A percentile compares a stretch with the other conserved stretches of the same genome.
These are phyloP conservation scores for Himalopsyche phryganea DNA, from an alignment of 1,140 invertebrate genomes.

Conservation along the genomic window DNA sequence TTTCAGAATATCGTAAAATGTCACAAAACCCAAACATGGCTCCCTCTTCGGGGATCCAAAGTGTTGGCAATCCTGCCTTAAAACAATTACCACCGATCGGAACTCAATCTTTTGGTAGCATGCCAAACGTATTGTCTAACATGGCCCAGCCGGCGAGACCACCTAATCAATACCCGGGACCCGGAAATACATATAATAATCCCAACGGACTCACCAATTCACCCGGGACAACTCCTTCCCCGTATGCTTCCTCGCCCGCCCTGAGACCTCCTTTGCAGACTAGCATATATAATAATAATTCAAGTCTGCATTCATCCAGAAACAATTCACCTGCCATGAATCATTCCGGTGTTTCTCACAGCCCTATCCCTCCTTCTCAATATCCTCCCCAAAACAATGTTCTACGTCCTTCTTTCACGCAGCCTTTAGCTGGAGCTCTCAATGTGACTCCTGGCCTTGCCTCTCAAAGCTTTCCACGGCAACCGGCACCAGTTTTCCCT, in stretches of 20 bases:
- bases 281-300: conserved; percentile 22
- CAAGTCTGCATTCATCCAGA: conserved; percentile 28
- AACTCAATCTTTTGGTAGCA: conserved; percentile 8
- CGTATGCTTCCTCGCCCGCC: conserved; percentile 10
- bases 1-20: conserved; percentile 7
- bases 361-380: conserved; percentile 9
- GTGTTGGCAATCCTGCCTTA: conserved; percentile 2
- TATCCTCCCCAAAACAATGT: conserved; percentile 7
- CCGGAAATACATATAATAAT: conserved; percentile 1
- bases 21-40: conserved; percentile 14
- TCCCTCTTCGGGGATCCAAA: conserved; percentile 1
- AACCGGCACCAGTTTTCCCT: background rate
- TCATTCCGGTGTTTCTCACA: conserved; percentile 11
- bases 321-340: conserved; percentile 31
- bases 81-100: conserved; percentile 6
- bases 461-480: background rate
- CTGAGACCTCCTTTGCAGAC: conserved; percentile 14
- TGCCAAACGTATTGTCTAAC: conserved; percentile 8
- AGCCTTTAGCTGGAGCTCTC: background rate
- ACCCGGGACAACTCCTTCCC: conserved; percentile 8
- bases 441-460: background rate
- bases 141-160: background rate
- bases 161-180: conserved; percentile 3
- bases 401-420: background rate
- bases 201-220: conserved; percentile 17